These are phyloP conservation scores for Folsomia manolachei DNA, from an alignment of 2,888 invertebrate genomes.

Conservation along the genomic window DNA sequence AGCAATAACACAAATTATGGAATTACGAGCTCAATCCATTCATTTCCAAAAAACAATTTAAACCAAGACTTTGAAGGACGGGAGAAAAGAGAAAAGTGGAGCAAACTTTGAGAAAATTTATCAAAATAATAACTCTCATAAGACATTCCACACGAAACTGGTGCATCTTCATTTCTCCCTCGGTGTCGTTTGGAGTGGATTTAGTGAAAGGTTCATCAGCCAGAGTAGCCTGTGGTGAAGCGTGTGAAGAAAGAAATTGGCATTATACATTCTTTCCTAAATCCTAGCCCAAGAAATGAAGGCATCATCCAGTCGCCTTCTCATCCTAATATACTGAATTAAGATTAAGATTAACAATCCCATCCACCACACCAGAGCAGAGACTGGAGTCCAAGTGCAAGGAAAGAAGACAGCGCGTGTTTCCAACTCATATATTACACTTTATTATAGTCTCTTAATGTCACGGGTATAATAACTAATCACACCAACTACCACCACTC, in stretches of 20 bases:
- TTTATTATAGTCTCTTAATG: slow-evolving; percentile 35
- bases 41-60: neutral
- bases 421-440: slow-evolving; percentile 11
- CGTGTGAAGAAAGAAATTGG: too few species aligned
- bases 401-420: slow-evolving; percentile 10
- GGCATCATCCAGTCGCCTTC: neutral
- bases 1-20: neutral
- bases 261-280: too few species aligned
- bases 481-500: slow-evolving; percentile 3
- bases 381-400: neutral
- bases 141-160: too few species aligned
- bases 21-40: neutral
- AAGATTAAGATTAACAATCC: slow-evolving; percentile 5
- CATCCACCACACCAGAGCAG: too few species aligned
- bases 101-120: neutral
- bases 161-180: neutral
- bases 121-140: neutral
- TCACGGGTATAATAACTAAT: slow-evolving; percentile 29
- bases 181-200: too few species aligned
- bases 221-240: neutral
- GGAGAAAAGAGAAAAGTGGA: neutral
- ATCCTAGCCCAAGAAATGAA: too few species aligned
- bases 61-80: neutral
- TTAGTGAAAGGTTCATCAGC: neutral
- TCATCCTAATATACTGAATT: neutral